Conservation (phyloP, 2,797 vertebrate genomes). For the Lepilemur ruficaudatus region DNA sequence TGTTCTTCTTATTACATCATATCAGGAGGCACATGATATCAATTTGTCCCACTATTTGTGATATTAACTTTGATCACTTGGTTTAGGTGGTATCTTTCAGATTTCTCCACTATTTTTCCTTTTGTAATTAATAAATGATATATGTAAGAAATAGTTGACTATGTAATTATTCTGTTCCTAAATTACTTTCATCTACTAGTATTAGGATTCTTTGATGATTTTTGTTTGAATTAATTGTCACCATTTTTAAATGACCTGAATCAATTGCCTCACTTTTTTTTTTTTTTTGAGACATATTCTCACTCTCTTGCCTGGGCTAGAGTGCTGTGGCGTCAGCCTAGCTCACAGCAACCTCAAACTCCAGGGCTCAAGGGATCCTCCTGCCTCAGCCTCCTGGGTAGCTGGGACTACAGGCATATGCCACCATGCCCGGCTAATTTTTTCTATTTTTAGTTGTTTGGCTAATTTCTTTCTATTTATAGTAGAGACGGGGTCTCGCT, state of each 20-base stretch:
- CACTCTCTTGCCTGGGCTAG: too few species aligned
- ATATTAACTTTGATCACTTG: background rate
- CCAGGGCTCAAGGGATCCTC: too few species aligned
- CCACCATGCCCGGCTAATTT: too few species aligned
- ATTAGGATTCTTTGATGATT: background rate
- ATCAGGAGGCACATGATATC: background rate
- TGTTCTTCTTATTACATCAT: background rate
- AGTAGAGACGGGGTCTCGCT: too few species aligned
- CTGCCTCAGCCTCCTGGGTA: too few species aligned
- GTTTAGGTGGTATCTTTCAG: background rate
- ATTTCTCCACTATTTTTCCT: background rate
- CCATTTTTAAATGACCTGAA: background rate
- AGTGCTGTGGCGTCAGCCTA: too few species aligned
- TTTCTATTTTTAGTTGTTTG: too few species aligned
- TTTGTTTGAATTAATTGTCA: background rate
- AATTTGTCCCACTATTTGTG: background rate
- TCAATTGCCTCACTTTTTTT: background rate
- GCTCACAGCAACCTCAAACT: too few species aligned
- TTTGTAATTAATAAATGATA: background rate
- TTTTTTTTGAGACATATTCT: too few species aligned
- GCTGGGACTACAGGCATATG: too few species aligned
- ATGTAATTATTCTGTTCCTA: background rate
- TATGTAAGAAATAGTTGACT: background rate
- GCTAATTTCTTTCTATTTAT: too few species aligned
- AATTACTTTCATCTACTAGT: background rate